Evolutionary conservation across 1,140 invertebrate species (phyloP), one percentile per base, ranked within the genome.

Genomic region (Drosophila sp.): DNA sequence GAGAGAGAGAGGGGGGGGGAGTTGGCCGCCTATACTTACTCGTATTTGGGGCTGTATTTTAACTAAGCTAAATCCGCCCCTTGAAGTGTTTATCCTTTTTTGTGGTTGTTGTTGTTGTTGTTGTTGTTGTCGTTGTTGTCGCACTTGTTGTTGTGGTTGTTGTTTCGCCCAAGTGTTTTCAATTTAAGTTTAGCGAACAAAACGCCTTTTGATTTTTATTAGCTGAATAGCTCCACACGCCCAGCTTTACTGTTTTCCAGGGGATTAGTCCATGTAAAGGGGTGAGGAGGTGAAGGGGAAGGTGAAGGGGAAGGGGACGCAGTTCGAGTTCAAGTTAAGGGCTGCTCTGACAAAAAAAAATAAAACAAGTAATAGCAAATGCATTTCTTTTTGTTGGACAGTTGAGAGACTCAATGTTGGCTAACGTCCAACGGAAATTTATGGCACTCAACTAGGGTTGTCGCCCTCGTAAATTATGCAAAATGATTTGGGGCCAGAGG

Each of bases 161-260:
- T 57, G 78, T n/a, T 63, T 54, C 25, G 74, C 83, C 48, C 71
- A 87, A 87, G 82, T 89, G 82, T 82, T 87, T 87, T 87, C 83
- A 87, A 87, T 87, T 87, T 87, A 89, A 89, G 83, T 87, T 87
- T 87, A 83, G 83, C 82, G 79, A 87, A 87, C 83, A 87, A 89
- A 87, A 89, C 83, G 83, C 83, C 83, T 89, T 87, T 89, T 87
- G 83, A 87, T 87, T 89, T 87, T 87, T 87, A 89, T 89, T 89
- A 87, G 78, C 71, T 57, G 45, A 51, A 65, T 58, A 57, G 62
- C 69, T 56, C n/a, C 21, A 59, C 62, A 65, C 69, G 69, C 69
- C 69, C 36, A 38, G 36, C 36, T 38, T 9, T n/a, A n/a, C n/a
- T n/a, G 9, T n/a, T 38, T n/a, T 38, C 0, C 0, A 0, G 34